These are phyloP conservation scores for Clarias magur DNA, from an alignment of 2,113 vertebrate species.

Conservation along the genomic window DNA sequence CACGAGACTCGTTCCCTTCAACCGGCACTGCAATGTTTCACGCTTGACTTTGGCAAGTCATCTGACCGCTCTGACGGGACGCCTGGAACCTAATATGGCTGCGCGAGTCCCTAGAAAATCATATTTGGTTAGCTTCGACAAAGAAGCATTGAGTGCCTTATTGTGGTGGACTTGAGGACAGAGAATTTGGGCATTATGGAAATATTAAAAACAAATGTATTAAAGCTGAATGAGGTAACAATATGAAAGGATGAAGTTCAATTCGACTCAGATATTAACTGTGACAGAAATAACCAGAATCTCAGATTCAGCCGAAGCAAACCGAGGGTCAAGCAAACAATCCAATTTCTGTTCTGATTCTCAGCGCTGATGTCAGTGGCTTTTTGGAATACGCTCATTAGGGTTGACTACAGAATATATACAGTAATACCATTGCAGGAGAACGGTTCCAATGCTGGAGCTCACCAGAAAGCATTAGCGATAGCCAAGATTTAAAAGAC, in stretches of 20 bases:
- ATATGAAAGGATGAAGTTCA: conserved; percentile 22
- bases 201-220: conserved; percentile 39
- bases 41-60: conserved; percentile 31
- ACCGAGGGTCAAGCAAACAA: conserved; percentile 21
- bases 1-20: conserved; percentile 20
- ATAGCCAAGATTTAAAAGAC: background rate
- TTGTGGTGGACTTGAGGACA: conserved; percentile 23
- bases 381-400: conserved; percentile 5
- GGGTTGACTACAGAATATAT: background rate
- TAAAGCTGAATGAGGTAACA: conserved; percentile 26
- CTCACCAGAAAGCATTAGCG: background rate
- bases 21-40: conserved; percentile 18
- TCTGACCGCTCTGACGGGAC: conserved; percentile 27
- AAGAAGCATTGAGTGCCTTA: conserved; percentile 9
- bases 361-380: conserved; percentile 18
- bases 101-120: background rate
- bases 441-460: background rate
- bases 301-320: background rate
- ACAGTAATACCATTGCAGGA: background rate
- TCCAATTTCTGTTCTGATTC: conserved; percentile 19
- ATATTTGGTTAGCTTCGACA: conserved; percentile 11
- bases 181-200: background rate
- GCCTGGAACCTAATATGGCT: conserved; percentile 61
- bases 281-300: conserved; percentile 31
- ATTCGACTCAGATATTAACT: conserved; percentile 19